Conservation (phyloP, 2,113 vertebrate species). For the Bombycilla garrulus region DNA sequence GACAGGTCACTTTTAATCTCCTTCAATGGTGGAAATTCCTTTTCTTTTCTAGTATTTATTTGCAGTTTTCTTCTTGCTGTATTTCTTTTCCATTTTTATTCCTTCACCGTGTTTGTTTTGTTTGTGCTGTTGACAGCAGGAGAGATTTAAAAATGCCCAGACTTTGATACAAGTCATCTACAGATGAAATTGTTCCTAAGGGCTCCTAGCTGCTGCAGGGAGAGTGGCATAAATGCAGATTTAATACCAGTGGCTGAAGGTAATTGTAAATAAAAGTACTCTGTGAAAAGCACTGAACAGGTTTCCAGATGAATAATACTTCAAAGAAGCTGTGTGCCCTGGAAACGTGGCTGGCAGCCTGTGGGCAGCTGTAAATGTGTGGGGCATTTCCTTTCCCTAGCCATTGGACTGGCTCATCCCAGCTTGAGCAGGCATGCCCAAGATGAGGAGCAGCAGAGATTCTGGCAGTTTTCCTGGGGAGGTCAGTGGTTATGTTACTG, state of each 20-base stretch:
- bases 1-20: not conserved
- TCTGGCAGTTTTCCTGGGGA: not conserved
- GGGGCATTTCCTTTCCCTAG: not conserved
- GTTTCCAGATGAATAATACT: not conserved
- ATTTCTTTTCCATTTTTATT: not conserved
- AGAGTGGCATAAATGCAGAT: constrained; percentile 15
- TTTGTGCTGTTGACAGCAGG: not conserved
- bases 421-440: not conserved
- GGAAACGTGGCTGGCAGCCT: not conserved
- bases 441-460: not conserved
- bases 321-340: not conserved
- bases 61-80: not conserved
- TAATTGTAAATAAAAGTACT: not conserved
- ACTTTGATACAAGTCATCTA: not conserved
- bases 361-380: not conserved
- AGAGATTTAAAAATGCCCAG: constrained; percentile 7
- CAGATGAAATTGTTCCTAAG: not conserved
- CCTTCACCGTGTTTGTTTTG: not conserved
- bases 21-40: not conserved
- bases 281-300: not conserved
- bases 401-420: not conserved
- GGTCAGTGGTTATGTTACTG: not conserved
- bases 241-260: constrained; percentile 11
- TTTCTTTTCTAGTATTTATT: not conserved
- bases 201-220: not conserved